Percentiles rank a stretch among this genome's conserved stretches.
Evolutionary conservation across 2,113 vertebrate genomes (phyloP).

Genomic region (Lasiurus cinereus): DNA sequence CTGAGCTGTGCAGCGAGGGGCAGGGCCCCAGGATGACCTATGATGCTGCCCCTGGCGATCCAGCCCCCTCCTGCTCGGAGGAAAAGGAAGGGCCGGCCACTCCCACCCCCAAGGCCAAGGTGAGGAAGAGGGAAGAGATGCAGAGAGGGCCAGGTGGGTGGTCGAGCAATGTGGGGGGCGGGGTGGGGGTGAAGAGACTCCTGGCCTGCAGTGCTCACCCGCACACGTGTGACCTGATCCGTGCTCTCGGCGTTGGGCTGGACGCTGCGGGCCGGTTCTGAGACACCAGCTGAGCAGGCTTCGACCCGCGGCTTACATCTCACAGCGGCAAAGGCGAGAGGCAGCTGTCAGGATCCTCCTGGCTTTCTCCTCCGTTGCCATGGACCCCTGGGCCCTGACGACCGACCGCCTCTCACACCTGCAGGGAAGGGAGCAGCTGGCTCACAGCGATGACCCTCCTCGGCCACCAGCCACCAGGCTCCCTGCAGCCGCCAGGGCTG

Average conservation of each 20-base stretch:
- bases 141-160: no score
- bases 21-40: accelerated
- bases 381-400: not conserved
- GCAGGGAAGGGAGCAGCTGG: not conserved
- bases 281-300: not conserved
- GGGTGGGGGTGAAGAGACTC: no score
- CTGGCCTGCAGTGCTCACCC: not conserved
- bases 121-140: no score
- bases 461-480: not conserved
- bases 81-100: not conserved
- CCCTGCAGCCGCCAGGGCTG: not conserved
- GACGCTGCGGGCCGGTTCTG: not conserved
- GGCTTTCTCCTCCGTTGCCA: not conserved
- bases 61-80: not conserved
- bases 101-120: not conserved
- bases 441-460: not conserved
- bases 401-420: not conserved
- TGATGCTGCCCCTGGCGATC: accelerated
- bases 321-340: no score
- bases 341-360: not conserved
- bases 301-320: not conserved
- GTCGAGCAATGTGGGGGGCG: not conserved
- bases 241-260: not conserved
- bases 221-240: not conserved
- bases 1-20: accelerated